Evolutionary conservation across 2,797 vertebrate species (phyloP).

Genomic region (Eulemur coronatus): DNA sequence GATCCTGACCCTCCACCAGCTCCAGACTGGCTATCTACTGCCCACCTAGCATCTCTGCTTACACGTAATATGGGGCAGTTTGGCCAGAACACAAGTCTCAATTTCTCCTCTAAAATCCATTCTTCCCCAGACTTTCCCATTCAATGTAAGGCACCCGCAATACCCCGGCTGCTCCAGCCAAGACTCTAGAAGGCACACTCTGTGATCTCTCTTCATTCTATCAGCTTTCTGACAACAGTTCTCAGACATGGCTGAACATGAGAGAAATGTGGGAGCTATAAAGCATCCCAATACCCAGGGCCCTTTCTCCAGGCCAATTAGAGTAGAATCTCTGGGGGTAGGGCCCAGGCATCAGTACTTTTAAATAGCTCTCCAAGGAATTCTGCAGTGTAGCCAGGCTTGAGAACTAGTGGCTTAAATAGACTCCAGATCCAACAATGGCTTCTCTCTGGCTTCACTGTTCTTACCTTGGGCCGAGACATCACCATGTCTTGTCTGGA

Average conservation of each 20-base stretch:
- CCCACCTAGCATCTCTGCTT: background rate
- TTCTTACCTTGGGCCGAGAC: background rate
- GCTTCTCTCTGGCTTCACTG: background rate
- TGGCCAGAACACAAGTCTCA: background rate
- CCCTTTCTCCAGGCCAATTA: background rate
- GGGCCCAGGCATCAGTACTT: background rate
- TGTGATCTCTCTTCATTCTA: background rate
- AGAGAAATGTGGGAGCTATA: background rate
- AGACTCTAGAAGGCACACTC: background rate
- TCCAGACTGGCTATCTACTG: background rate
- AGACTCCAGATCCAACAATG: background rate
- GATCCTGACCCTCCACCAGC: background rate
- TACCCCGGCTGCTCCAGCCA: background rate
- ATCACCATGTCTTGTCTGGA: fast-evolving
- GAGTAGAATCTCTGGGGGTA: background rate
- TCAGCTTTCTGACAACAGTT: background rate
- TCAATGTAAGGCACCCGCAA: background rate
- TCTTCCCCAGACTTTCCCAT: background rate
- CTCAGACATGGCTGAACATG: background rate
- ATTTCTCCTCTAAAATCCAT: background rate
- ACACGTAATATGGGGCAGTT: background rate
- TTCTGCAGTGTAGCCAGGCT: background rate
- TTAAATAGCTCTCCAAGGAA: background rate
- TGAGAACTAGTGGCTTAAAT: background rate
- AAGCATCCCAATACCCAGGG: background rate